A percentile compares a stretch with the other conserved stretches of the same genome.
These are phyloP conservation scores for Hyperopisus bebe DNA, from an alignment of 2,113 vertebrate species.

Conservation along the genomic window DNA sequence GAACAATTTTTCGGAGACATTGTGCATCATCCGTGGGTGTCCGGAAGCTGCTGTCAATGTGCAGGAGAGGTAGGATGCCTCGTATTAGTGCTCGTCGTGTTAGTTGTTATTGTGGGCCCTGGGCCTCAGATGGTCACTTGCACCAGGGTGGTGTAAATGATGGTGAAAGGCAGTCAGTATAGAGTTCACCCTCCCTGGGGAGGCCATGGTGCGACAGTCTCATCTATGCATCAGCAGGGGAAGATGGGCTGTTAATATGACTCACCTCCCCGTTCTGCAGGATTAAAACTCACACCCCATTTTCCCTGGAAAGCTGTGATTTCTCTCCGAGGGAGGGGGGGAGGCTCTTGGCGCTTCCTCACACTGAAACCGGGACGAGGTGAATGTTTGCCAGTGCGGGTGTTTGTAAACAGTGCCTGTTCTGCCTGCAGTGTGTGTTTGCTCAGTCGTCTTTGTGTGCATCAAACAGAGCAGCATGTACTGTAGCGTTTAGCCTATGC, in stretches of 20 bases:
- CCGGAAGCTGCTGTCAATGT: background rate
- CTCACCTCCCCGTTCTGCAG: background rate
- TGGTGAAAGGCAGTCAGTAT: background rate
- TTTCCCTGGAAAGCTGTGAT: background rate
- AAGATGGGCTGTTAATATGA: background rate
- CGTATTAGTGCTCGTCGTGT: background rate
- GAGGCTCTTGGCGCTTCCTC: background rate
- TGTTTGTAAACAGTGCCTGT: background rate
- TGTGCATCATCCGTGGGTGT: background rate
- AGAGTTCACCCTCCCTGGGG: background rate
- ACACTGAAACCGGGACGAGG: background rate
- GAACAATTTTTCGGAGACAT: background rate
- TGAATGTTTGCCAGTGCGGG: background rate
- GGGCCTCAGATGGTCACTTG: background rate
- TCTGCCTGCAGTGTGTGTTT: background rate
- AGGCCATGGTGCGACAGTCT: background rate
- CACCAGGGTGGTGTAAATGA: background rate
- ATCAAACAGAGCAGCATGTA: background rate
- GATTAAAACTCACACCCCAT: background rate
- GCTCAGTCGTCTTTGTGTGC: background rate
- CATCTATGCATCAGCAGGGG: background rate
- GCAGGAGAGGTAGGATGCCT: background rate
- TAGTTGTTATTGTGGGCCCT: background rate
- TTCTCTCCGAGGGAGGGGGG: background rate
- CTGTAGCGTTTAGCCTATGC: background rate